Base-by-base conservation (phyloP, 1,140 invertebrate species). In the Philotrypesis tridentata region DNA sequence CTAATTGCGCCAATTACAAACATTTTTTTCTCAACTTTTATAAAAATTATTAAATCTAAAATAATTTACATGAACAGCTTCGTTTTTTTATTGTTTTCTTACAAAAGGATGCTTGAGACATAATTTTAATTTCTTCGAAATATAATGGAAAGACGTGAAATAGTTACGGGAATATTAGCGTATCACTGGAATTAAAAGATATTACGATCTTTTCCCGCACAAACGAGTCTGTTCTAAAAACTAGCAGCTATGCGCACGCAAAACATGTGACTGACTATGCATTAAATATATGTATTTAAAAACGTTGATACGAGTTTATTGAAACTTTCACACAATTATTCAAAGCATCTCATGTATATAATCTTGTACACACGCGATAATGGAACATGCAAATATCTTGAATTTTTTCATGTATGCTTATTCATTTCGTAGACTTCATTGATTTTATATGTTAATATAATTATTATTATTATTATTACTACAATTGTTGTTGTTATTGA, bases 241-340 rank as follows among this genome's bases (percentile, higher is more conserved):
- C 60, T 73, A 82, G 68, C 70, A 82, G 5, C 75, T 82, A 78
- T 60, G 68, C 60, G 65, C 80, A 82, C 80, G 31, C 80, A 65
- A 43, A 78, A 73, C 60, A 76, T 55, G 70, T 73, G 40, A 43
- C 23, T 73, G 75, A 23, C 63, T 77, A 82, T 72, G 72, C 77
- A 55, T 82, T 82, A 78, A 31, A 21, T 73, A 72, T 1, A 65
- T 40, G 23, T 65, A 71, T 71, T 55, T 33, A 71, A 61, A 23
- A 74, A 21, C 23, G 23, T 80, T 73, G 17, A 60, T 70, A 75
- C 31, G 27, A 76, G 23, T 37, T 48, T 33, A 79, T 71, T 48
- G 61, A 73, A 21, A 73, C 29, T 65, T 78, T 78, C 8, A 33
- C 37, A 43, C 63, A 48, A 2, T 78, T 61, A 73, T 37, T 75